These are phyloP conservation scores for Microdon myrmicae DNA, from an alignment of 2,888 invertebrate species.

Conservation along the genomic window DNA sequence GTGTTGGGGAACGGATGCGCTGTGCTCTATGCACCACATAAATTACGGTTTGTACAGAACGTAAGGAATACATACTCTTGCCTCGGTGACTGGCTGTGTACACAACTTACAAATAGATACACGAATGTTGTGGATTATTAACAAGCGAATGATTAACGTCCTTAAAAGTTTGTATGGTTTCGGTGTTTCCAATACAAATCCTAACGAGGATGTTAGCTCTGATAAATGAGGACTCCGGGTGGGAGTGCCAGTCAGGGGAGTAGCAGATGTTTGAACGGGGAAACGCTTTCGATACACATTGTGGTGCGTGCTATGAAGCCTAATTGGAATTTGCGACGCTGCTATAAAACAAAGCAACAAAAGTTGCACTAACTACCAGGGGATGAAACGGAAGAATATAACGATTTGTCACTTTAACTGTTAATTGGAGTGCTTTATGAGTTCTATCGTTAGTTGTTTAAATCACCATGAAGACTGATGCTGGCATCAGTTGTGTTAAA, in stretches of 20 bases:
- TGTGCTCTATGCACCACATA: constrained; percentile 15
- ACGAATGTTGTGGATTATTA: constrained; percentile 23
- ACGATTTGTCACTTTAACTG: constrained; percentile 50
- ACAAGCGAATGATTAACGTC: constrained; percentile 37
- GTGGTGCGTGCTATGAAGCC: constrained; percentile 22
- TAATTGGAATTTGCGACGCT: constrained; percentile 32
- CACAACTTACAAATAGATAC: not conserved
- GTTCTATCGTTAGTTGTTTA: constrained; percentile 38
- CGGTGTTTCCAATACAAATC: constrained; percentile 9
- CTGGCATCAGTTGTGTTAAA: too few species aligned
- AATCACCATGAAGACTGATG: too few species aligned
- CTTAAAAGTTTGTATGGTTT: constrained; percentile 26
- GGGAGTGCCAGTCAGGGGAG: not conserved
- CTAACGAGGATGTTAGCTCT: not conserved
- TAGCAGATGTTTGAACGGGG: too few species aligned
- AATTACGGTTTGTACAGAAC: constrained; percentile 15
- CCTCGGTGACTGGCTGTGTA: constrained; percentile 6
- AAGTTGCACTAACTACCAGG: constrained; percentile 21
- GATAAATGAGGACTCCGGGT: too few species aligned
- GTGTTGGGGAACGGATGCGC: not conserved
- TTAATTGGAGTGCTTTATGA: constrained; percentile 49
- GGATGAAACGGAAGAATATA: constrained; percentile 19
- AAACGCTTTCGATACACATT: constrained; percentile 27
- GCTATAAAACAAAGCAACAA: too few species aligned
- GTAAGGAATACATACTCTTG: not conserved